These are phyloP conservation scores for Phengaris arion DNA, from an alignment of 2,888 invertebrate species.

Conservation along the genomic window DNA sequence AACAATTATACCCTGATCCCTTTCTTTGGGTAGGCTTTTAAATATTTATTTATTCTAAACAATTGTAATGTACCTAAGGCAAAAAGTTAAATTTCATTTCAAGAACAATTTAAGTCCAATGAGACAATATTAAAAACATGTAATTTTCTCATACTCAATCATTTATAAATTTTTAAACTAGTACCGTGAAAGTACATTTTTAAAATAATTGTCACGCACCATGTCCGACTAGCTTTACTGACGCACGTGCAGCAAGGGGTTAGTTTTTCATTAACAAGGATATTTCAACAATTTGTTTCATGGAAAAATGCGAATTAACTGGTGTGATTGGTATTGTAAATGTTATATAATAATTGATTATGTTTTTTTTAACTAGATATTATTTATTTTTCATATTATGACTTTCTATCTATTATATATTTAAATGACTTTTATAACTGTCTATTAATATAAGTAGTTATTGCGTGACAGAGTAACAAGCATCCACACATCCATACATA, in stretches of 20 bases:
- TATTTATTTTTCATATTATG: too few species aligned
- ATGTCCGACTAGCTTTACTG: not conserved
- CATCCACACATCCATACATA: too few species aligned
- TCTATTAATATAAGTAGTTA: too few species aligned
- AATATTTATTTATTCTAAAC: too few species aligned
- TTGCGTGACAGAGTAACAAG: too few species aligned
- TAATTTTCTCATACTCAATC: not conserved
- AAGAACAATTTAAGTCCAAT: not conserved
- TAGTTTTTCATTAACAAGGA: not conserved
- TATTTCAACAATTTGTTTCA: not conserved
- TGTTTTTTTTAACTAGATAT: too few species aligned
- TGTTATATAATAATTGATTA: too few species aligned
- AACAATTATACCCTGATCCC: not conserved
- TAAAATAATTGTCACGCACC: not conserved
- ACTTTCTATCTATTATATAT: too few species aligned
- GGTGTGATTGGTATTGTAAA: not conserved
- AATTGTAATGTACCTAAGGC: too few species aligned
- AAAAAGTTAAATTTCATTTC: not conserved
- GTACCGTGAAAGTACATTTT: slow-evolving; percentile 5
- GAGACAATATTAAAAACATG: not conserved
- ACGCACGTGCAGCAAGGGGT: slow-evolving; percentile 12
- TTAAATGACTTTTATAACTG: too few species aligned
- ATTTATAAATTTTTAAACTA: not conserved
- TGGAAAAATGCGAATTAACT: not conserved
- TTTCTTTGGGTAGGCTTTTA: not conserved